Base-by-base conservation (phyloP, 2,888 invertebrate species). In the Stictocephala bisonia region DNA sequence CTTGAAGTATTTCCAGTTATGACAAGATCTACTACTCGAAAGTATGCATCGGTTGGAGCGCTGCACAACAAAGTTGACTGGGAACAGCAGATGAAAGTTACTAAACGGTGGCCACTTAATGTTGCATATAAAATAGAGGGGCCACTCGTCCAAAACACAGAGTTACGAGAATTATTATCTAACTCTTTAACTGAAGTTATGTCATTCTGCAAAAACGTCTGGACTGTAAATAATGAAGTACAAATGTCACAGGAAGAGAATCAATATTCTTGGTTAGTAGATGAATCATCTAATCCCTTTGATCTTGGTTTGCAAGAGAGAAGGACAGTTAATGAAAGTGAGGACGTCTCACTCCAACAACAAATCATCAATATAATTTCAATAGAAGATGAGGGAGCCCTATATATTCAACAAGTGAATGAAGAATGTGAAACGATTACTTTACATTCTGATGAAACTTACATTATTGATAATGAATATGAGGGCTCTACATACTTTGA, bases 351-450 rank as follows among this genome's bases (percentile, higher is more conserved):
- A 6, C 22, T 60, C 4, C 3, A 13, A 18, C 60, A 60, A n/a
- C 56, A 24, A 7, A 29, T 29, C 22, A 29, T 60, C 18, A 60
- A 60, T n/a, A 35, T 60, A 3, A 11, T 60, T 1, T 22, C 40
- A 29, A 6, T 40, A 29, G 60, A 60, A 20, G 35, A 60, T 7
- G 22, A 40, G 18, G 60, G 60, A 18, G 31, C 60, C 3, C 22
- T 60, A 20, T 31, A 35, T 1, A 40, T 60, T 11, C 40, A 60
- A 6, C 35, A 60, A 20, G 31, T 35, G n/a, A 40, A 22, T 2
- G 60, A 40, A 40, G 53, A 53, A 13, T 60, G 22, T 22, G 35
- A 60, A 40, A 60, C 60, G n/a, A 60, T 60, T 22, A 60, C 60
- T 22, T 11, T 31, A 18, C 60, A 60, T 13, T 35, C 60, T 13